Evolutionary conservation across 2,888 invertebrate genomes (phyloP).

Genomic region (Taenaris catops): DNA sequence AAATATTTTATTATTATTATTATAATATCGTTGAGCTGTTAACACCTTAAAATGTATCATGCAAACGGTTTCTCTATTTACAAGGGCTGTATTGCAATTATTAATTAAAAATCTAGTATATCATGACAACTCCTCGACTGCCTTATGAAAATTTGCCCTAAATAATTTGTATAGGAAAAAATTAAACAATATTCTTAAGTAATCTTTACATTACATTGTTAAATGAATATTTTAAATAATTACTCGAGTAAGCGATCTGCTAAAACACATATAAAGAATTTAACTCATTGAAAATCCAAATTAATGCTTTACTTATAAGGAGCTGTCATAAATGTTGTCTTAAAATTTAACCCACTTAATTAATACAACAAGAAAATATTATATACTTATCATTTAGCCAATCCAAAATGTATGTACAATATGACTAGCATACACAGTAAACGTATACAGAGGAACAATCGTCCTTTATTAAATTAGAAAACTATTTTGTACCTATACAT

Average conservation of each 20-base stretch:
- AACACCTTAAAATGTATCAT: constrained; percentile 65
- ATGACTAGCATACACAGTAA: constrained; percentile 67
- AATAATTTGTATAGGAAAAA: too few species aligned
- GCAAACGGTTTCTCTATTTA: constrained; percentile 60
- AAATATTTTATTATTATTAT: constrained; percentile 47
- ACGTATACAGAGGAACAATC: constrained; percentile 48
- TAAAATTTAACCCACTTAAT: constrained; percentile 18
- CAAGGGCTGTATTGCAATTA: constrained; percentile 42
- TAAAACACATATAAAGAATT: too few species aligned
- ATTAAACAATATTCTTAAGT: too few species aligned
- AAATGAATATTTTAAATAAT: too few species aligned
- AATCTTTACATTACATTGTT: too few species aligned
- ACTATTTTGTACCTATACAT: constrained; percentile 59
- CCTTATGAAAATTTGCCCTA: too few species aligned
- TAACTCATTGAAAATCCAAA: too few species aligned
- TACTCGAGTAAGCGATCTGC: too few species aligned
- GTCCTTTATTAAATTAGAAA: constrained; percentile 45
- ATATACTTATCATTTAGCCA: constrained; percentile 40
- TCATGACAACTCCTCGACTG: constrained; percentile 34
- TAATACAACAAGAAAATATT: constrained; percentile 59
- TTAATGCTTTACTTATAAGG: too few species aligned
- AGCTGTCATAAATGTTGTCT: constrained; percentile 19
- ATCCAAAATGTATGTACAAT: constrained; percentile 68
- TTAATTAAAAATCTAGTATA: constrained; percentile 25
- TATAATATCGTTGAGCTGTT: constrained; percentile 70